These are phyloP conservation scores for Propsilocerus akamusi DNA, from an alignment of 1,140 invertebrate species.

Conservation along the genomic window DNA sequence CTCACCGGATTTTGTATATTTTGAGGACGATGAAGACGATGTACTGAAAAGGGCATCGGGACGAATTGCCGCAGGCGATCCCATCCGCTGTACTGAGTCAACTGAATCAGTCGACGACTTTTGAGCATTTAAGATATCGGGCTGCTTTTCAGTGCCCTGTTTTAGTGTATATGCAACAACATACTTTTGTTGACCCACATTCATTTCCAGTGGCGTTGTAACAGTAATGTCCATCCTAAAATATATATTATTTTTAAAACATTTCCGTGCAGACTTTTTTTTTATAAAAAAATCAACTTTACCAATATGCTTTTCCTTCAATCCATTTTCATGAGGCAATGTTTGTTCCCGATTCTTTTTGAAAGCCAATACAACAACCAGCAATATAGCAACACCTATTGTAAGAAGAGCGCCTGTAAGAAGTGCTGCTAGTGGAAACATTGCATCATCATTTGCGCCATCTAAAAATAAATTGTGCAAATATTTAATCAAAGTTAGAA, in stretches of 20 bases:
- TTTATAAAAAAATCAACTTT: conserved; percentile 10
- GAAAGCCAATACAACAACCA: conserved; percentile 35
- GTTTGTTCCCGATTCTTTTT: conserved; percentile 23
- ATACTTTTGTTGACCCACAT: conserved; percentile 34
- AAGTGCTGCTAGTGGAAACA: conserved; percentile 37
- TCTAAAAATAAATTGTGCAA: conserved; percentile 26
- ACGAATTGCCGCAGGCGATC: conserved; percentile 1
- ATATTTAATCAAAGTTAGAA: conserved; percentile 6
- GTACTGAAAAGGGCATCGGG: background rate
- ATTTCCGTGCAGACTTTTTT: conserved; percentile 6
- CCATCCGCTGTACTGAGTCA: background rate
- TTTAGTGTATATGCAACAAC: conserved; percentile 37
- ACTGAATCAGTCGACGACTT: conserved; percentile 11
- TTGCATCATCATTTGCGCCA: conserved; percentile 32
- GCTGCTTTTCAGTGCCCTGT: conserved; percentile 26
- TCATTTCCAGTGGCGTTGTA: conserved; percentile 30
- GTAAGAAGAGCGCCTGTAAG: conserved; percentile 38
- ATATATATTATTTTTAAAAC: too few relatives aligned
- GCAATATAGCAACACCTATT: conserved; percentile 37
- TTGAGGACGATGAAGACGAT: background rate
- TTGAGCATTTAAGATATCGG: conserved; percentile 26
- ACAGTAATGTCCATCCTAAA: conserved; percentile 28
- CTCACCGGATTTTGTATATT: conserved; percentile 10
- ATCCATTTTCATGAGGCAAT: conserved; percentile 17
- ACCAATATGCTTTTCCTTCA: conserved; percentile 35